These are phyloP conservation scores for Molanna angustata DNA, from an alignment of 2,888 invertebrate genomes.

Conservation along the genomic window DNA sequence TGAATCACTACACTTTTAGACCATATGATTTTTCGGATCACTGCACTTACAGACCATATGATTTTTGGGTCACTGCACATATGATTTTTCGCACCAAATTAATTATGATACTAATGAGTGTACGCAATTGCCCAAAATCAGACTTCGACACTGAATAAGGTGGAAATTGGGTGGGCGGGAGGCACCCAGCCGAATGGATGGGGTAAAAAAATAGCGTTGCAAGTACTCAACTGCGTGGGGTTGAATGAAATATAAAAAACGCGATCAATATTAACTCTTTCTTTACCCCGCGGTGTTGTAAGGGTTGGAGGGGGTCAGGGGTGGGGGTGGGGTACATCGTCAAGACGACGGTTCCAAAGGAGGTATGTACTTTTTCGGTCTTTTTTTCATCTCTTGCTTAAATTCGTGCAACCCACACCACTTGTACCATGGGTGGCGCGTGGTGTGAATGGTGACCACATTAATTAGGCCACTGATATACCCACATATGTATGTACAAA, in stretches of 20 bases:
- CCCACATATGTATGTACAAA: no score
- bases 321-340: slow-evolving; percentile 28
- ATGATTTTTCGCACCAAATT: no score
- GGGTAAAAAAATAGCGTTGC: slow-evolving; percentile 58
- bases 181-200: slow-evolving; percentile 34
- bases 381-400: slow-evolving; percentile 31
- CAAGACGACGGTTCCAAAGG: slow-evolving; percentile 32
- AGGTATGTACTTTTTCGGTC: slow-evolving; percentile 25
- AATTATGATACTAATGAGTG: no score
- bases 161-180: slow-evolving; percentile 6
- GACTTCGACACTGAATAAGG: neutral
- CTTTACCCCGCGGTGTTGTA: slow-evolving; percentile 44
- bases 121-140: no score
- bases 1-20: no score
- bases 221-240: slow-evolving; percentile 38
- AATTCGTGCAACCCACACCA: slow-evolving; percentile 25
- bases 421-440: slow-evolving; percentile 31
- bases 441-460: slow-evolving; percentile 16
- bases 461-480: no score
- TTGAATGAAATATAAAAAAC: slow-evolving; percentile 61
- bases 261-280: slow-evolving; percentile 70
- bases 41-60: no score
- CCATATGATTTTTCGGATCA: no score
- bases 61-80: no score
- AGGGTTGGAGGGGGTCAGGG: slow-evolving; percentile 27